A percentile compares a stretch with the other conserved stretches of the same genome.
phyloP scores from a whole-genome alignment of 2,888 invertebrate species.

The Anagyrus pseudococci region DNA sequence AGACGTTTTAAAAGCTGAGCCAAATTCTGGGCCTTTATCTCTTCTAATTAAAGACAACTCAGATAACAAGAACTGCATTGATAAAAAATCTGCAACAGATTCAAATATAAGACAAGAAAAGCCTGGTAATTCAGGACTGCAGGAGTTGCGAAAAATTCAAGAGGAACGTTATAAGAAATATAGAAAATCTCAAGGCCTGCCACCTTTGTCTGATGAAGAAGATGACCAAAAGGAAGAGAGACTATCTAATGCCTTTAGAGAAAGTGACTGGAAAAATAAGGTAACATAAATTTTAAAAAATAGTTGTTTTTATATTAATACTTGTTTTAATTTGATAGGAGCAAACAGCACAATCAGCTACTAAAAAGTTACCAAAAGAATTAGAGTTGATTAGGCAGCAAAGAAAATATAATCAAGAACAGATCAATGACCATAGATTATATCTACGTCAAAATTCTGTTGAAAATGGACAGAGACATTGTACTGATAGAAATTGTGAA shows the following conservation, averaged over 20 bases:
- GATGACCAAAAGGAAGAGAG: slow-evolving; percentile 1
- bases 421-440: too few relatives aligned
- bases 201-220: slow-evolving; percentile 20
- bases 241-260: background rate
- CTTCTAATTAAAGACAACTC: too few relatives aligned
- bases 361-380: background rate
- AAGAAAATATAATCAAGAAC: background rate
- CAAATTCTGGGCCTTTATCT: background rate
- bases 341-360: background rate
- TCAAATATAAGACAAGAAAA: background rate
- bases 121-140: background rate
- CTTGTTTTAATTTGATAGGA: background rate
- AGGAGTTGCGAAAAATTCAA: background rate
- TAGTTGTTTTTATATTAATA: background rate
- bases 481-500: background rate
- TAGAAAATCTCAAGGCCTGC: background rate
- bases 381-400: background rate
- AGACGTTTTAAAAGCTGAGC: background rate
- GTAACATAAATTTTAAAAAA: background rate
- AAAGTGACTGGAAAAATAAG: background rate
- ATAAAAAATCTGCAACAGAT: too few relatives aligned
- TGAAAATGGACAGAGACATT: background rate
- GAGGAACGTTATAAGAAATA: background rate
- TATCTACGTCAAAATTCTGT: too few relatives aligned
- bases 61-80: too few relatives aligned